Base-by-base conservation (phyloP, 2,888 invertebrate genomes). In the Cephus sareptanus region DNA sequence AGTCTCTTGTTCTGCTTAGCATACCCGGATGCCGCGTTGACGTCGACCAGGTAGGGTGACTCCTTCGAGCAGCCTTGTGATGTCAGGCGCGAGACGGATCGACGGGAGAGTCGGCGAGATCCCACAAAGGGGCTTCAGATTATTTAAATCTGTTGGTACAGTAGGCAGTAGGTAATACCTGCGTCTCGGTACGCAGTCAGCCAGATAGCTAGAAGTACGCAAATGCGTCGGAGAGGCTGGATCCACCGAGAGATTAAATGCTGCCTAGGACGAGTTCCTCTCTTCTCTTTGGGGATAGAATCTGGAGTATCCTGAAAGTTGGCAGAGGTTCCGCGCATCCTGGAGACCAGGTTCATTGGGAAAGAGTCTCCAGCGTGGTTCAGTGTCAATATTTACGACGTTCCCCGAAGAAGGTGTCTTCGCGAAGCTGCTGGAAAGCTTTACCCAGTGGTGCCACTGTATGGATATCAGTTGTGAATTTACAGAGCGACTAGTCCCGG, bases 41-140 rank as follows among this genome's bases (percentile, higher is more conserved):
- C 76, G 68, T 35, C 69, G 73, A 9, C 34, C 34, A 31, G 30
- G 31, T 69, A 34, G 76, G 73, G 40, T 70, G 76, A 73, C 78
- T 74, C 76, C 73, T 80, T 76, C 78, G 76, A 70, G 75, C 37
- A 79, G 77, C 74, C 81, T 73, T 37, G 79, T 74, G 83, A 80
- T 81, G 83, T 82, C 83, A 80, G 74, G 76, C 40, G 79, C 56
- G 81, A 77, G 80, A 82, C 80, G 80, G 80, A 82, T 82, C 81
- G 81, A 83, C 81, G 83, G 81, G 79, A 81, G 81, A 79, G 82
- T 81, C 81, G 84, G 83, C 83, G 77, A 81, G 82, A 81, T 78
- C 79, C 79, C 81, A 75, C 81, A 81, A 82, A 84, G 81, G 70
- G 77, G 75, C 69, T 76, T 75, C 76, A 83, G 83, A 84, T 84